Evolutionary conservation across 2,888 invertebrate species (phyloP), one percentile per base, ranked within the genome.

Genomic region (Eupithecia exiguata): DNA sequence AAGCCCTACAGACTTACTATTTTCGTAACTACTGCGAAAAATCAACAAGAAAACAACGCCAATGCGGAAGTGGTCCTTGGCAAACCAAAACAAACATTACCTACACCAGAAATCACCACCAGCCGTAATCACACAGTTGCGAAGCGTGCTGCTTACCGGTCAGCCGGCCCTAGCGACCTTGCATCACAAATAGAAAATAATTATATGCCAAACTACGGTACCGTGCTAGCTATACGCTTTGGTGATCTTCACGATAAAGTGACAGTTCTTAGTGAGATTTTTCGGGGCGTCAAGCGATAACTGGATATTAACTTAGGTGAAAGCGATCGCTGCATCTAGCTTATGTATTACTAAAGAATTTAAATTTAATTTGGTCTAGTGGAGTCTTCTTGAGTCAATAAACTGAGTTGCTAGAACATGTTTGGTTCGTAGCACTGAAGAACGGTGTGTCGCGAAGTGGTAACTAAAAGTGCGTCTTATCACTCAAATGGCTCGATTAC

Each of bases 401-500:
- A n/a, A n/a, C n/a, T n/a, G n/a, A n/a, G n/a, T n/a, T n/a, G n/a
- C n/a, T n/a, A n/a, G n/a, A n/a, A n/a, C n/a, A n/a, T n/a, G n/a
- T n/a, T n/a, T n/a, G n/a, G n/a, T n/a, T n/a, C n/a, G n/a, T n/a
- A n/a, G n/a, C n/a, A n/a, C n/a, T n/a, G n/a, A n/a, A n/a, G n/a
- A n/a, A n/a, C n/a, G n/a, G n/a, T n/a, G 21, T 84, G 91, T 91
- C 91, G 91, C 92, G 91, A 92, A 89, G 90, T 85, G 82, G 84
- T 84, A 83, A 82, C 87, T 88, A 84, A 85, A 82, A 86, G 80
- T 81, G 81, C 85, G 87, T 86, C 88, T 94, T 94, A 94, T 94
- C 94, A 92, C 89, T 91, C 87, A 94, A 93, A 94, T 94, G 94
- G 89, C 89, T 87, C 90, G 92, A 92, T 93, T 92, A 89, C 88